phyloP scores from a whole-genome alignment of 2,888 invertebrate species.

The Phymatocera aterrima region DNA sequence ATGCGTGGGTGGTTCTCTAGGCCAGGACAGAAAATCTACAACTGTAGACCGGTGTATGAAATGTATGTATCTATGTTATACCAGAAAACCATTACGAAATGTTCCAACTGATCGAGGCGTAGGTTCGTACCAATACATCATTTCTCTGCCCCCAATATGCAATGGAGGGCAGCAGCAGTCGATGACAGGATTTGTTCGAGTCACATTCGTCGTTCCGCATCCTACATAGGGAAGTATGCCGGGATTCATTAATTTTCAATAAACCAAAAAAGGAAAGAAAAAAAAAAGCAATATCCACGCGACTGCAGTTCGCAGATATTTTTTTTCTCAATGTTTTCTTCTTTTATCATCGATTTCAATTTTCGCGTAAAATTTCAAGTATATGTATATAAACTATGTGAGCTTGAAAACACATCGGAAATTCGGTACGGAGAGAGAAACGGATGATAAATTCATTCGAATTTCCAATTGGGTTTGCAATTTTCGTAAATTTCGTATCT shows the following conservation, averaged over 20 bases:
- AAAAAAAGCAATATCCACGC: too few species aligned
- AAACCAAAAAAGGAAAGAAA: not conserved
- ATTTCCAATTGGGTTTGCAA: too few species aligned
- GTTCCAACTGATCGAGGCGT: conserved; percentile 2
- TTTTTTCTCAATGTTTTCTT: too few species aligned
- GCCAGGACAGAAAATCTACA: not conserved
- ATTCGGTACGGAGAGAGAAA: too few species aligned
- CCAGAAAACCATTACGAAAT: not conserved
- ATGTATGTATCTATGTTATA: not conserved
- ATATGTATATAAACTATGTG: too few species aligned
- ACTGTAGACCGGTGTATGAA: too few species aligned
- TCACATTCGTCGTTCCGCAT: not conserved
- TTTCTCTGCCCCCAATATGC: not conserved
- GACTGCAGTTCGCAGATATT: too few species aligned
- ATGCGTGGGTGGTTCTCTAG: conserved; percentile 1
- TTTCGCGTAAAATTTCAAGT: too few species aligned
- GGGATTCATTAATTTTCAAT: not conserved
- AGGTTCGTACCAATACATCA: conserved; percentile 27
- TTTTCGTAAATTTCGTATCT: too few species aligned
- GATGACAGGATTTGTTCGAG: conserved; percentile 18
- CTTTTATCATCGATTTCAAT: too few species aligned
- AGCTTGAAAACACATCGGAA: too few species aligned
- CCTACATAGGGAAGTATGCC: not conserved
- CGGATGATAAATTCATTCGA: too few species aligned
- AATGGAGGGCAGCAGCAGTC: not conserved